phyloP scores from a whole-genome alignment of 1,140 invertebrate species.

The Lepidurus arcticus region DNA sequence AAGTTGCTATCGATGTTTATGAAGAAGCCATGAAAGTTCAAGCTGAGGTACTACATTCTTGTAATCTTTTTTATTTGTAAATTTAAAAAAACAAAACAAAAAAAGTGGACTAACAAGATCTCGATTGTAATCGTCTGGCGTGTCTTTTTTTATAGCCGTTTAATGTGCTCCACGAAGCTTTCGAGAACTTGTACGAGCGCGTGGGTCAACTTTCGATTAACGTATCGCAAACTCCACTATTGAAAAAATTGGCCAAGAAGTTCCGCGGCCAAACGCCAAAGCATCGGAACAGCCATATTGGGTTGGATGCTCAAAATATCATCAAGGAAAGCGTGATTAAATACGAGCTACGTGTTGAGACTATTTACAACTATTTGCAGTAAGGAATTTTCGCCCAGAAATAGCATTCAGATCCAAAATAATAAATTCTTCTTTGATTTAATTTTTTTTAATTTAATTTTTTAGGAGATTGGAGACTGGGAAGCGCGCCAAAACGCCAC shows the following conservation, averaged over 20 bases:
- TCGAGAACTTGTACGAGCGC: constrained; percentile 26
- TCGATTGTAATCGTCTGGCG: too few species aligned
- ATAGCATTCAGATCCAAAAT: background rate
- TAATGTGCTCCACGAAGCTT: constrained; percentile 18
- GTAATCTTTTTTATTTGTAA: background rate
- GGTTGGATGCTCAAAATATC: constrained; percentile 10
- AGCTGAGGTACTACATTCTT: constrained; percentile 25
- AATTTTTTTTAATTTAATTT: background rate
- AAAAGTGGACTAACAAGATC: too few species aligned
- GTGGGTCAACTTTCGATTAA: background rate
- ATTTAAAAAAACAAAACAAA: too few species aligned
- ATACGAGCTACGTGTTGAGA: background rate
- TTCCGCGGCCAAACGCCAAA: background rate
- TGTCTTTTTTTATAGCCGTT: constrained; percentile 1
- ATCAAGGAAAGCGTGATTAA: background rate
- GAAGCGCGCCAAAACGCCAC: background rate
- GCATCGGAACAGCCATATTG: background rate
- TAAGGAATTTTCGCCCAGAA: background rate
- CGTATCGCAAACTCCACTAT: background rate
- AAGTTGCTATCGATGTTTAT: constrained; percentile 25
- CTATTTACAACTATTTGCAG: background rate
- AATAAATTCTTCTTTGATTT: background rate
- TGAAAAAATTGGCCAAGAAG: constrained; percentile 14
- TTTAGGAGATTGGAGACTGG: background rate
- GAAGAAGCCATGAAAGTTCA: constrained; percentile 26